A percentile compares a stretch with the other conserved stretches of the same genome.
Conservation (phyloP, 1,140 invertebrate genomes). For the Drosophila mauritiana region DNA sequence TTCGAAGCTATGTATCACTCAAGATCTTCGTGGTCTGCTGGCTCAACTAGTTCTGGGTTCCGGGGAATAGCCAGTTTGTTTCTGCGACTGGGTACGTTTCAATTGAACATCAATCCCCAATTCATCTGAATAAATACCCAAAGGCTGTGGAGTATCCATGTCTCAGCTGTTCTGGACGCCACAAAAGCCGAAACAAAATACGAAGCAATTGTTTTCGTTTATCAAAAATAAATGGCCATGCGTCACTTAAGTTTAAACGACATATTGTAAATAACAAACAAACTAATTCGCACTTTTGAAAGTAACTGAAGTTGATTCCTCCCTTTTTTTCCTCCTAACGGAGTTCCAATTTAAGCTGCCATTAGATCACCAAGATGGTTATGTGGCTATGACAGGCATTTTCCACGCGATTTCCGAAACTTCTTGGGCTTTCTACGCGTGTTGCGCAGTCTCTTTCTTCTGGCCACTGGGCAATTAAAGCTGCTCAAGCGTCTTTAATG, state of each 20-base stretch:
- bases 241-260: too few species aligned
- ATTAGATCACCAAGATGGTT: constrained; percentile 12
- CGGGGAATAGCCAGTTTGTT: constrained; percentile 5
- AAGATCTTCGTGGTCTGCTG: constrained; percentile 25
- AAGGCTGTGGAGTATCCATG: background rate
- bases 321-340: background rate
- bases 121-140: constrained; percentile 17
- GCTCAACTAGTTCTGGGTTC: constrained; percentile 34
- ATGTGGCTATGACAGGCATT: constrained; percentile 17
- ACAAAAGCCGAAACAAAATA: background rate
- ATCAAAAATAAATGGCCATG: background rate
- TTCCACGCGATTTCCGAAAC: constrained; percentile 43
- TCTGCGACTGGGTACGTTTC: constrained; percentile 1
- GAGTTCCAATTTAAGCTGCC: constrained; percentile 1
- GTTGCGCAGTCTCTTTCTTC: constrained; percentile 36
- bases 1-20: constrained; percentile 47
- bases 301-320: background rate
- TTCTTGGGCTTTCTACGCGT: constrained; percentile 64
- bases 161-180: constrained; percentile 25
- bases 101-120: background rate
- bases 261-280: too few species aligned
- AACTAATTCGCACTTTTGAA: too few species aligned
- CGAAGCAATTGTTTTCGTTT: background rate
- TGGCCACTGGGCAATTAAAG: constrained; percentile 74
- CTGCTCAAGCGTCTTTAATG: constrained; percentile 79